phyloP scores from a whole-genome alignment of 2,797 vertebrate genomes.

The Peromyscus attwateri region DNA sequence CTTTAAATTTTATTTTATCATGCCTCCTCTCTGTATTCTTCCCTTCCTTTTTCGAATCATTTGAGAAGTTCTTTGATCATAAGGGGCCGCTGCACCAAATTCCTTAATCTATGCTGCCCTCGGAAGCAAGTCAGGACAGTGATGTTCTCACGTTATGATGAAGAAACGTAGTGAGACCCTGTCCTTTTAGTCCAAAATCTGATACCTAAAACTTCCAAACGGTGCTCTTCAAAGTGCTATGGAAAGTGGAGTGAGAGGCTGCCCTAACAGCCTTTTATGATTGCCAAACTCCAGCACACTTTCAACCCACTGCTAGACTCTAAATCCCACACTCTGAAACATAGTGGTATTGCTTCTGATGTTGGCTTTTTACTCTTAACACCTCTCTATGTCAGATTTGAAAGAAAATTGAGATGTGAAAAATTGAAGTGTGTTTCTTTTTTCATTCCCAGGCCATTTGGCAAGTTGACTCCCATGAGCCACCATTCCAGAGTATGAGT shows the following conservation, averaged over 20 bases:
- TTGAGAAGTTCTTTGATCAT: not conserved
- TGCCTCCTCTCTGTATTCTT: not conserved
- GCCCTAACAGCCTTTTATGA: not conserved
- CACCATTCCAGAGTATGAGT: not conserved
- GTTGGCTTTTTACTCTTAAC: not conserved
- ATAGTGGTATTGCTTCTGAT: not conserved
- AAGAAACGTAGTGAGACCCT: not conserved
- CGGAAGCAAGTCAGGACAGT: not conserved
- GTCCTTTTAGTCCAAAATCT: not conserved
- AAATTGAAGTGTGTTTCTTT: not conserved
- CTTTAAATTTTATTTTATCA: constrained; percentile 30
- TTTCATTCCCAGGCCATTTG: not conserved
- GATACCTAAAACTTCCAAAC: not conserved
- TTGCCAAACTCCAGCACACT: not conserved
- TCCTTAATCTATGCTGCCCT: not conserved
- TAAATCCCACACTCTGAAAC: not conserved
- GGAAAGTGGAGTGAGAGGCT: not conserved
- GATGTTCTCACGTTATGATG: not conserved
- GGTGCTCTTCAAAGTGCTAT: not conserved
- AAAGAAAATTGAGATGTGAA: not conserved
- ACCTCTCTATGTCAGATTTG: not conserved
- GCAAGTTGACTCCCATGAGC: not conserved
- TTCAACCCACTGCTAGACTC: not conserved
- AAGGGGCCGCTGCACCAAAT: not conserved
- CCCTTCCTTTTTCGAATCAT: not conserved